Evolutionary conservation across 2,888 invertebrate species (phyloP), one percentile per base, ranked within the genome.

Genomic region (Patella depressa): DNA sequence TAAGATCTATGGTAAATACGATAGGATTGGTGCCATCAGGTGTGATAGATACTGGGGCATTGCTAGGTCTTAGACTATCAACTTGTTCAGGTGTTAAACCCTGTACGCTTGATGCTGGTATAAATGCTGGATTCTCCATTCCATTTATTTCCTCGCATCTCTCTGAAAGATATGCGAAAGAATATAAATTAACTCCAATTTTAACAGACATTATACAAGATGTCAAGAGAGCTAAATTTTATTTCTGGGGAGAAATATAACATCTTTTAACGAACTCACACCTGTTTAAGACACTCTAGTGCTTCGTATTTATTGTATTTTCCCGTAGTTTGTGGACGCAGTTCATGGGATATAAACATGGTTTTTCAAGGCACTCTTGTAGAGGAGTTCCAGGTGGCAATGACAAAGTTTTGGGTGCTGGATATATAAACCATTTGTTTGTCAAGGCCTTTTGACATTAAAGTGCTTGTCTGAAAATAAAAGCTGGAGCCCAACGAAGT

Each of bases 81-180:
- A 65, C 65, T 12, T 65, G 65, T 17, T 65, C 19, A 11, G 65
- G 65, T 19, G 65, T 65, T n/a, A 65, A 65, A n/a, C 65, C 65
- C n/a, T 65, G 17, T 2, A 65, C 65, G 24, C 65, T 65, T 19
- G n/a, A 19, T 65, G 9, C n/a, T 19, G 65, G 65, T 19, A 65
- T 65, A 65, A 65, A 65, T n/a, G 65, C 65, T 65, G 65, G 65
- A 12, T n/a, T 19, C 2, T 65, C 65, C 65, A 65, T 65, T n/a
- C 65, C 65, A 65, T 65, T 65, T 7, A 65, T 65, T 11, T 65
- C n/a, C 19, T 65, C 65, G 24, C 65, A 65, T 65, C n/a, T 19
- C 14, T 65, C 65, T 65, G 65, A 14, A 59, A 14, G 3, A 59
- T 5, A 59, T n/a, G 11, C n/a, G 12, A 59, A 57, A n/a, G 57